Evolutionary conservation across 1,140 invertebrate genomes (phyloP).

Genomic region (Pseudomyrmex sp.): DNA sequence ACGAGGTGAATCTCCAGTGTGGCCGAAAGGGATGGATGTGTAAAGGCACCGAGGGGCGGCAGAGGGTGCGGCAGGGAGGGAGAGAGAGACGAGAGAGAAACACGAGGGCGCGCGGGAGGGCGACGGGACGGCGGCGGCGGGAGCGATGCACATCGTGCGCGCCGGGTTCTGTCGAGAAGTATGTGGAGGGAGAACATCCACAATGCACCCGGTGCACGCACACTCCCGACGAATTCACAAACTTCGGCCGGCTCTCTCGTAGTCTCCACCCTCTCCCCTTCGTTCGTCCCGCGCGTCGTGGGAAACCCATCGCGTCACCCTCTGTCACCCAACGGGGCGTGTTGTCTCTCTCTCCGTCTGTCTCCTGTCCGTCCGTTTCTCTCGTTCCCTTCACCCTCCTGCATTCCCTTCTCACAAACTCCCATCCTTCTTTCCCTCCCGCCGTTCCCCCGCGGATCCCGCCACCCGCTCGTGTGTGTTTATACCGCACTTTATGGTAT

Average conservation of each 20-base stretch:
- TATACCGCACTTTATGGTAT: conserved; percentile 72
- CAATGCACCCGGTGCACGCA: conserved; percentile 73
- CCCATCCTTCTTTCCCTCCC: background rate
- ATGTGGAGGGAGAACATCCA: conserved; percentile 66
- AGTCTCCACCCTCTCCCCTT: conserved; percentile 28
- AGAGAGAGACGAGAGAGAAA: conserved; percentile 16
- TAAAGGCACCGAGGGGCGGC: conserved; percentile 41
- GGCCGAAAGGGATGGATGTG: conserved; percentile 68
- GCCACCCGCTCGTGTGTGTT: conserved; percentile 61
- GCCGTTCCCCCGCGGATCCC: background rate
- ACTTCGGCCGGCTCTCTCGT: conserved; percentile 39
- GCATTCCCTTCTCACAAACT: background rate
- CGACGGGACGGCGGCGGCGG: conserved; percentile 10
- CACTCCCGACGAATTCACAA: conserved; percentile 55
- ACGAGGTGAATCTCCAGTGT: conserved; percentile 67
- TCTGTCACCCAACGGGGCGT: conserved; percentile 25
- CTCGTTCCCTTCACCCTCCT: background rate
- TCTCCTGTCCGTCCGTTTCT: background rate
- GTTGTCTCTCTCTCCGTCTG: conserved; percentile 29
- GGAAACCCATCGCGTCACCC: conserved; percentile 37
- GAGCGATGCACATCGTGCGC: conserved; percentile 41
- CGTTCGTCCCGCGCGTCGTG: conserved; percentile 12
- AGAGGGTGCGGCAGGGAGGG: conserved; percentile 2
- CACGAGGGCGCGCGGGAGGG: background rate
- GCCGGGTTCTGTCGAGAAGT: conserved; percentile 27